Conservation (phyloP, 2,888 invertebrate species). For the Caenorhabditis wallacei region DNA sequence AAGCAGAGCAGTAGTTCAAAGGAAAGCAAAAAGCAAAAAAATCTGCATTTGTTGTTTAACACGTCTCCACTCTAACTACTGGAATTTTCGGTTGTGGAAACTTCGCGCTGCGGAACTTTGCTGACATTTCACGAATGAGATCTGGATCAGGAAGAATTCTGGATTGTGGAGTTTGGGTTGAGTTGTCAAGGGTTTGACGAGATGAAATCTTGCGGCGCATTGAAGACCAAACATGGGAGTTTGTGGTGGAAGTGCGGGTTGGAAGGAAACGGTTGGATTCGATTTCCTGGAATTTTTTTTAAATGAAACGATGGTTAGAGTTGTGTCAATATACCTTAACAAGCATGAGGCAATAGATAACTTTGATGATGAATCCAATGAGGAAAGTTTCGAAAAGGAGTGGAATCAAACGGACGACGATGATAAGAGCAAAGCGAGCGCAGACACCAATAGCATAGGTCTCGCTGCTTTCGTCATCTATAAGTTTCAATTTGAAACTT, state of each 20-base stretch:
- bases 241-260: neutral
- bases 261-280: neutral
- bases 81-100: constrained; percentile 2
- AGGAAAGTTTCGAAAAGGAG: constrained; percentile 6
- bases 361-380: constrained; percentile 1
- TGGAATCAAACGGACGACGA: constrained; percentile 19
- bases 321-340: constrained; percentile 5
- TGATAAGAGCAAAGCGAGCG: neutral
- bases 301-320: too few relatives aligned
- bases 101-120: constrained; percentile 31
- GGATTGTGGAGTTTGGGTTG: neutral
- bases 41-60: too few relatives aligned
- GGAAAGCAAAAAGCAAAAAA: too few relatives aligned
- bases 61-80: neutral
- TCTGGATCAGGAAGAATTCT: constrained; percentile 9
- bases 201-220: constrained; percentile 39
- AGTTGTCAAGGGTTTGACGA: constrained; percentile 2
- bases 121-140: constrained; percentile 38
- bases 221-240: constrained; percentile 47
- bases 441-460: neutral
- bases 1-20: too few relatives aligned
- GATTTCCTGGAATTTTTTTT: neutral
- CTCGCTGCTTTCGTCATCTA: neutral
- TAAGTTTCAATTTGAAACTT: neutral
- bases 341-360: constrained; percentile 6